Conservation (phyloP, 2,888 invertebrate genomes). For the Drosophila eohydei region DNA sequence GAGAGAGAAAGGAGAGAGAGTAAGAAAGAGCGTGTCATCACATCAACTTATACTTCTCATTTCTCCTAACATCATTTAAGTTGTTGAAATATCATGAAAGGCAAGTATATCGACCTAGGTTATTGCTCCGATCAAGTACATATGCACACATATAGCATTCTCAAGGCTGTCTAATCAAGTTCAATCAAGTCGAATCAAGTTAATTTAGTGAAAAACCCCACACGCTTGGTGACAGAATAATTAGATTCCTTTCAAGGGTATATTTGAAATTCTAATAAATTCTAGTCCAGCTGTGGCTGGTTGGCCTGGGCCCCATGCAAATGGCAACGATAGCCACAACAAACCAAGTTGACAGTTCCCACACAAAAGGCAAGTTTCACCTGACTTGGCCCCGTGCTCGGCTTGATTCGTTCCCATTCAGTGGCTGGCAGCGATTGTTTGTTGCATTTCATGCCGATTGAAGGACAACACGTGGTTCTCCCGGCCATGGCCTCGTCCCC, state of each 20-base stretch:
- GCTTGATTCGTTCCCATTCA: conserved; percentile 15
- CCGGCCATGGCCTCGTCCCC: conserved; percentile 2
- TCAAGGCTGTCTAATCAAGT: not conserved
- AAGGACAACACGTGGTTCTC: conserved; percentile 65
- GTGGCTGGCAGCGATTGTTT: conserved; percentile 53
- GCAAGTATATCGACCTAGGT: too few relatives aligned
- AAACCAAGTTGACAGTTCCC: conserved; percentile 47
- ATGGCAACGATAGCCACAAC: conserved; percentile 29
- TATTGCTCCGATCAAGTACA: not conserved
- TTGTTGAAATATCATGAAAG: not conserved
- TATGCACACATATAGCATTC: not conserved
- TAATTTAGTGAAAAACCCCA: not conserved
- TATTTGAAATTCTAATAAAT: conserved; percentile 19
- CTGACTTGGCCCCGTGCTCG: conserved; percentile 21
- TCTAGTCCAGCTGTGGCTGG: conserved; percentile 34
- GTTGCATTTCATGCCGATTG: conserved; percentile 62
- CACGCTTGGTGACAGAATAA: conserved; percentile 2
- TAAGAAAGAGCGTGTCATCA: not conserved
- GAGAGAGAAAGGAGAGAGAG: too few relatives aligned
- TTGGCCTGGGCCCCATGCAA: conserved; percentile 30
- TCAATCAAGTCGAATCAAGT: not conserved
- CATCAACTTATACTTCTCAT: not conserved
- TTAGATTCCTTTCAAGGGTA: conserved; percentile 10
- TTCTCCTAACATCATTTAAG: not conserved
- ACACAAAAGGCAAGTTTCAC: conserved; percentile 33